Conservation (phyloP, 2,113 vertebrate species). For the Centropus unirufus region DNA sequence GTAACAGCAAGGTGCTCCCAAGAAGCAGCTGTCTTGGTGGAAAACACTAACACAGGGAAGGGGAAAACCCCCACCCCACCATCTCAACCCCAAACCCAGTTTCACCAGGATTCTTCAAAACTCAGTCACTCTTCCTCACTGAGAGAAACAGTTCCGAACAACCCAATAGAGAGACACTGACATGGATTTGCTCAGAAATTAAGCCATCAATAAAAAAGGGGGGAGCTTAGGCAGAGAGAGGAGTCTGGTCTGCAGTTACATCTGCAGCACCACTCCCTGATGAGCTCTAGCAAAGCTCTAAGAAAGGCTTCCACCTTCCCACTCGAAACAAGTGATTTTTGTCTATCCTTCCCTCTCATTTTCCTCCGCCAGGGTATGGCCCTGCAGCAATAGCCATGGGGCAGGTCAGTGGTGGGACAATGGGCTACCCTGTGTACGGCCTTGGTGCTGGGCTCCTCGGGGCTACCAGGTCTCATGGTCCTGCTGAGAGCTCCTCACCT, state of each 20-base stretch:
- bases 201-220: neutral
- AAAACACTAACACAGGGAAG: neutral
- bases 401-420: neutral
- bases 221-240: neutral
- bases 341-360: neutral
- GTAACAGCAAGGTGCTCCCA: neutral
- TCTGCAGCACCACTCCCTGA: fast-evolving
- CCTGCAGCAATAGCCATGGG: neutral
- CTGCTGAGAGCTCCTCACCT: fast-evolving
- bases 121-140: neutral
- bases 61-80: neutral
- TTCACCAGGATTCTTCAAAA: neutral
- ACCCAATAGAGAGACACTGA: neutral
- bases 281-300: neutral
- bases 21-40: neutral
- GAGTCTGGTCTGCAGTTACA: neutral
- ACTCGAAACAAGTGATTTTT: neutral
- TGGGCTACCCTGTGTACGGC: fast-evolving
- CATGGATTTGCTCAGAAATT: neutral
- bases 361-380: neutral
- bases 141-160: neutral
- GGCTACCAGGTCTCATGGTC: neutral
- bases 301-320: neutral
- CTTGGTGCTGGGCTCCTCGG: neutral
- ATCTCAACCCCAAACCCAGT: neutral